Evolutionary conservation across 2,113 vertebrate species (phyloP).

Genomic region (Talpa occidentalis): DNA sequence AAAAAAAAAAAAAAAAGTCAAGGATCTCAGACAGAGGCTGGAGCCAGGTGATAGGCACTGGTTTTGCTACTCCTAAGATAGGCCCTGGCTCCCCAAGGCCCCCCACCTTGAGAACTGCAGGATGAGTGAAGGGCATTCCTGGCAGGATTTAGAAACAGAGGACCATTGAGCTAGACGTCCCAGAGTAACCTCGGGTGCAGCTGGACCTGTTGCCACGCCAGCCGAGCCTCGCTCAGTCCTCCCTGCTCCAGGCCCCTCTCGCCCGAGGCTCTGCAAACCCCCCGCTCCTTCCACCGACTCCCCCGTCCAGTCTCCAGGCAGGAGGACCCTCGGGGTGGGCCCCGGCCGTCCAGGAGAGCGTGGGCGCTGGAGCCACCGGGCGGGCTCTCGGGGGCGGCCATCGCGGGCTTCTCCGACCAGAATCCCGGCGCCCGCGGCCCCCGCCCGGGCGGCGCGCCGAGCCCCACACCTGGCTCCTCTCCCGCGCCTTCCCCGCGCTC

Average conservation of each 20-base stretch:
- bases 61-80: not conserved
- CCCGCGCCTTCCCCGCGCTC: not conserved
- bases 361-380: not conserved
- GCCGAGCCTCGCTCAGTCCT: not conserved
- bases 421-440: not conserved
- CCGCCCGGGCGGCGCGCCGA: not conserved
- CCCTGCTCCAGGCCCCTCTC: not conserved
- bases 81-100: not conserved
- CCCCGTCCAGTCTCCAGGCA: not conserved
- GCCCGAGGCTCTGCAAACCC: not conserved
- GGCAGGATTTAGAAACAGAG: not conserved
- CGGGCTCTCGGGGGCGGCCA: not conserved
- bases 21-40: not conserved
- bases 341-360: not conserved
- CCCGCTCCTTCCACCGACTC: not conserved
- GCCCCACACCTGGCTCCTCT: constrained; percentile 4
- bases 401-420: not conserved
- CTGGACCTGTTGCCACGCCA: constrained; percentile 28
- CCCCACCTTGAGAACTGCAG: not conserved
- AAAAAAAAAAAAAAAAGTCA: too few species aligned
- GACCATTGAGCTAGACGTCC: constrained; percentile 51
- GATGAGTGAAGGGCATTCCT: not conserved
- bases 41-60: not conserved
- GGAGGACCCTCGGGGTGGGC: not conserved
- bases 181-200: constrained; percentile 64